Evolutionary conservation across 2,797 vertebrate species (phyloP).

Genomic region (Clarias platycephalus): DNA sequence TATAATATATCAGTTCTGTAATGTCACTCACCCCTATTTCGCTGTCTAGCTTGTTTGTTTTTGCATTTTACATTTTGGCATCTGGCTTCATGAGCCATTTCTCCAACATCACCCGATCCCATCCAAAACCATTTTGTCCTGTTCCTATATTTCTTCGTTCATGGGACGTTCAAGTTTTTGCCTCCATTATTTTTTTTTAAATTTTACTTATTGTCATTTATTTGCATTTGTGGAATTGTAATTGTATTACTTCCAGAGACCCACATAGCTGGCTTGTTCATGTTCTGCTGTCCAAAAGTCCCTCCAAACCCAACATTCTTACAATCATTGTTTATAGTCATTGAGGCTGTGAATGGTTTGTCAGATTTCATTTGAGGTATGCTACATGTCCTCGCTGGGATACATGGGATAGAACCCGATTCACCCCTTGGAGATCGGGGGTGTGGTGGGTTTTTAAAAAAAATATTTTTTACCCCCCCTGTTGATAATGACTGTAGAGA

Average conservation of each 20-base stretch:
- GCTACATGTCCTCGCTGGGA: not conserved
- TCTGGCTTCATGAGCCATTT: not conserved
- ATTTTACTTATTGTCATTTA: slow-evolving; percentile 48
- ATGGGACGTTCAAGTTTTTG: not conserved
- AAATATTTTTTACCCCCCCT: not conserved
- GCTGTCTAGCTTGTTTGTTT: not conserved
- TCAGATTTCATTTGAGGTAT: not conserved
- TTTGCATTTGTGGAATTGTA: slow-evolving; percentile 44
- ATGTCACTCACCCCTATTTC: not conserved
- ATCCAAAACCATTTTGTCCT: slow-evolving; percentile 4
- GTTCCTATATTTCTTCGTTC: not conserved
- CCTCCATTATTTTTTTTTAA: slow-evolving; percentile 2
- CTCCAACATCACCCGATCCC: not conserved
- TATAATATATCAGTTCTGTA: not conserved
- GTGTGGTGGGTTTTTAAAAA: no score
- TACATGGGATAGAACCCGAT: not conserved
- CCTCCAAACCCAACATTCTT: not conserved
- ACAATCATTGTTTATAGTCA: not conserved
- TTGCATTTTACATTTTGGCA: not conserved
- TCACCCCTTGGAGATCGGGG: not conserved
- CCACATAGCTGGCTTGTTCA: not conserved
- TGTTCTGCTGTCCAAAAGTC: not conserved
- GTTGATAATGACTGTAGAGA: no score
- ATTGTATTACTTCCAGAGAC: not conserved
- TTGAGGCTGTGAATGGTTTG: slow-evolving; percentile 4